Conservation (phyloP, 2,888 invertebrate genomes). For the Agrochola circellaris region DNA sequence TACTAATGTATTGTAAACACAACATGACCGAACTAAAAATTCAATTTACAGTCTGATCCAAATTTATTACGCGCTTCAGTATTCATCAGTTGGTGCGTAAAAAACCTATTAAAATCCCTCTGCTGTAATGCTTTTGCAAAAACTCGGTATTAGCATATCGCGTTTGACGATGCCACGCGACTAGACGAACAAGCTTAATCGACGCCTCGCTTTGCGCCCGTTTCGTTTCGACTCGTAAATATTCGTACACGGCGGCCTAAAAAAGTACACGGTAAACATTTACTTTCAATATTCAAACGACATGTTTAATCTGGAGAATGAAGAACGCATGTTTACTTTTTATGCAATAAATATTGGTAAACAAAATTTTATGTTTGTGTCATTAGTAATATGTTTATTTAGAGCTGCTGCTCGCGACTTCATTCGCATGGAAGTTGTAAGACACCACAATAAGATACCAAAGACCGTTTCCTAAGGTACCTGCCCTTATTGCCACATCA, state of each 20-base stretch:
- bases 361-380: constrained; percentile 58
- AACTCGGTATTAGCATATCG: constrained; percentile 53
- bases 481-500: too few species aligned
- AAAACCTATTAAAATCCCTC: constrained; percentile 54
- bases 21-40: constrained; percentile 49
- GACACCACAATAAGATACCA: too few species aligned
- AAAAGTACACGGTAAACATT: constrained; percentile 73
- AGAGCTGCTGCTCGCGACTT: background rate
- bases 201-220: constrained; percentile 65
- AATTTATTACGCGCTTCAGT: constrained; percentile 47
- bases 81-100: constrained; percentile 45
- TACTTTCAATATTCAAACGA: constrained; percentile 77
- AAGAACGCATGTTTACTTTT: constrained; percentile 67
- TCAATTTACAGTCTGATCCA: constrained; percentile 51
- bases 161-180: constrained; percentile 45
- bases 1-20: constrained; percentile 37
- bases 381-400: constrained; percentile 58
- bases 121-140: constrained; percentile 50
- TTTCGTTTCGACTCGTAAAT: constrained; percentile 66
- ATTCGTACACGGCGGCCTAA: constrained; percentile 68
- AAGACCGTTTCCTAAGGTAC: too few species aligned
- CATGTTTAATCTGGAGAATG: constrained; percentile 75
- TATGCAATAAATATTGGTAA: constrained; percentile 65
- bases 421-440: too few species aligned
- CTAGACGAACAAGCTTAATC: constrained; percentile 62